Conservation (phyloP, 2,888 invertebrate species). For the Pteria penguin region DNA sequence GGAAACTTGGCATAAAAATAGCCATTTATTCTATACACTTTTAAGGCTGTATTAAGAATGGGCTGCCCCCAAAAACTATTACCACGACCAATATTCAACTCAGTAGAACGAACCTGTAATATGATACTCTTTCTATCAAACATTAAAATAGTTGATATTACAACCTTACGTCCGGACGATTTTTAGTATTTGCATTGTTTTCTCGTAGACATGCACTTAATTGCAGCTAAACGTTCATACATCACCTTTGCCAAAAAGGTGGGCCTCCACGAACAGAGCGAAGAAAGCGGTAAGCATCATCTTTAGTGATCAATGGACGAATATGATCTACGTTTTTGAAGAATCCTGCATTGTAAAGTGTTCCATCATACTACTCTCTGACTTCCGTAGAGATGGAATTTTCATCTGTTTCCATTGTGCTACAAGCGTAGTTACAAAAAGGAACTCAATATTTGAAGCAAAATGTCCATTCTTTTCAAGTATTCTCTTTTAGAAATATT, state of each 20-base stretch:
- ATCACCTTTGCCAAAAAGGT: conserved; percentile 55
- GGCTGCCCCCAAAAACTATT: too few relatives aligned
- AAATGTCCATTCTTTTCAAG: conserved; percentile 36
- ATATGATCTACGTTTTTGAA: conserved; percentile 35
- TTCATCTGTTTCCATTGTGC: conserved; percentile 45
- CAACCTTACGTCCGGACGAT: too few relatives aligned
- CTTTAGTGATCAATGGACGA: conserved; percentile 30
- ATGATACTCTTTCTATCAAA: too few relatives aligned
- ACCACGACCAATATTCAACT: too few relatives aligned
- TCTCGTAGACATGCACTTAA: too few relatives aligned
- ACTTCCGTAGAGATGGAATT: conserved; percentile 38
- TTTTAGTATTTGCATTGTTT: too few relatives aligned
- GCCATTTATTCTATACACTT: too few relatives aligned
- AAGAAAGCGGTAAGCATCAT: conserved; percentile 49
- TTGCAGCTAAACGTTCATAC: conserved; percentile 54
- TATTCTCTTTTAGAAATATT: conserved; percentile 47
- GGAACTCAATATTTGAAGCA: conserved; percentile 42
- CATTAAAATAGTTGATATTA: too few relatives aligned
- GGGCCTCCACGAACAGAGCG: conserved; percentile 49
- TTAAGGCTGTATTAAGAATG: too few relatives aligned
- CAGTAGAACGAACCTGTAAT: too few relatives aligned
- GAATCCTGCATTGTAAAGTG: conserved; percentile 27
- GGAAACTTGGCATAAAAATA: too few relatives aligned
- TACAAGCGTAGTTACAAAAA: conserved; percentile 44
- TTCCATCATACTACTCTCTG: conserved; percentile 18